phyloP scores from a whole-genome alignment of 2,113 vertebrate species.

The Rhinoderma darwinii region DNA sequence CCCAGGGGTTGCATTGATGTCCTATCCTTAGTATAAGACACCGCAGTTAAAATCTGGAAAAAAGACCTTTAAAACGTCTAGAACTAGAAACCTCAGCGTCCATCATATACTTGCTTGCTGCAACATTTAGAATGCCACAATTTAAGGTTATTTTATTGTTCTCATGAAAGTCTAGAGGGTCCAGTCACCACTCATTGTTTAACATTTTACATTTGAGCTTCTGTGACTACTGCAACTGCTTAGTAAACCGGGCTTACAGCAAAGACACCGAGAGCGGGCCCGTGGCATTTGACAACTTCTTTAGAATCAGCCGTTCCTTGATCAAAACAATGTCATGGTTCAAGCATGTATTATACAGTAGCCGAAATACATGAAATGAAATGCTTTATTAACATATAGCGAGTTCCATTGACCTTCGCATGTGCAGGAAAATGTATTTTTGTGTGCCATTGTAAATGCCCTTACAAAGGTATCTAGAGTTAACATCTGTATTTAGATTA shows the following conservation, averaged over 20 bases:
- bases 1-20: no score
- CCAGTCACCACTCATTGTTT: constrained; percentile 4
- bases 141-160: not conserved
- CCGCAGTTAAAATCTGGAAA: no score
- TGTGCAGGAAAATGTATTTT: not conserved
- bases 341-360: constrained; percentile 23
- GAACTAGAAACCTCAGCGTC: not conserved
- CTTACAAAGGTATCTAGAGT: not conserved
- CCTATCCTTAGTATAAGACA: no score
- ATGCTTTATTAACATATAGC: constrained; percentile 37
- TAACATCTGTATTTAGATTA: not conserved
- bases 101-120: not conserved
- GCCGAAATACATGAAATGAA: not conserved
- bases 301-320: constrained; percentile 19
- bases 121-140: not conserved
- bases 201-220: not conserved
- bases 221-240: not conserved
- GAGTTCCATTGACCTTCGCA: not conserved
- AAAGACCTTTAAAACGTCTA: no score
- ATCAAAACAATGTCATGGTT: constrained; percentile 37
- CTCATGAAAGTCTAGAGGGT: not conserved
- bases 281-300: constrained; percentile 19
- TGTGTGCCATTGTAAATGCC: not conserved
- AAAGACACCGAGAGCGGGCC: not conserved
- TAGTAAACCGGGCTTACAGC: constrained; percentile 1